A percentile compares a stretch with the other conserved stretches of the same genome.
Evolutionary conservation across 2,888 invertebrate genomes (phyloP).

Genomic region (Oligia strigilis): DNA sequence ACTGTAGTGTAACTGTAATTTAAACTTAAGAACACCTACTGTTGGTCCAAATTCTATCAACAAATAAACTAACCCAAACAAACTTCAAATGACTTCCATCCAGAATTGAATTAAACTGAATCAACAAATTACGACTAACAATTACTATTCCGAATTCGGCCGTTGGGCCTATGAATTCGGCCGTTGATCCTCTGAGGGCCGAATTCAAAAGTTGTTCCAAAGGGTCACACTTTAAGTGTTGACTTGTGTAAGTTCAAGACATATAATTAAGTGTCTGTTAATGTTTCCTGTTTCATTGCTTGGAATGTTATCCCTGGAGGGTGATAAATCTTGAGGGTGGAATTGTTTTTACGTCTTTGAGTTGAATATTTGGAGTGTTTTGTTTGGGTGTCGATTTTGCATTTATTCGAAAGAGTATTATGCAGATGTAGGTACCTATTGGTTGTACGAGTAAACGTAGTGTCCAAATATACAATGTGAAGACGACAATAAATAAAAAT

Average conservation of each 20-base stretch:
- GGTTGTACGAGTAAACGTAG: too few species aligned
- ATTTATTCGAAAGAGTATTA: background rate
- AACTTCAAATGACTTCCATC: conserved; percentile 11
- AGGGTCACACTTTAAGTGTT: conserved; percentile 42
- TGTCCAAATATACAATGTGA: too few species aligned
- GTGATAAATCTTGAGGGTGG: conserved; percentile 33
- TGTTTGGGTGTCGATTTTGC: background rate
- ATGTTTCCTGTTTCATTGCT: conserved; percentile 42
- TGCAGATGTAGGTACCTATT: too few species aligned
- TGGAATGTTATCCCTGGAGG: conserved; percentile 17
- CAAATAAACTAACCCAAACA: conserved; percentile 14
- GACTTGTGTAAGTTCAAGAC: conserved; percentile 30
- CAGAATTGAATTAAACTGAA: conserved; percentile 51
- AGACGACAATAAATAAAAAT: too few species aligned
- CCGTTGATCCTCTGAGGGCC: conserved; percentile 13
- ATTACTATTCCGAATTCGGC: conserved; percentile 32
- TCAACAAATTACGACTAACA: conserved; percentile 44
- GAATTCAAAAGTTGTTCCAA: conserved; percentile 42
- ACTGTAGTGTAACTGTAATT: background rate
- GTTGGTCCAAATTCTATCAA: background rate
- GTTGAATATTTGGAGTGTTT: conserved; percentile 15
- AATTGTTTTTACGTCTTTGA: conserved; percentile 20
- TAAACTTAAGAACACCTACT: background rate
- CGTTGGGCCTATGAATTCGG: conserved; percentile 22
- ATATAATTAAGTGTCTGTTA: conserved; percentile 54